These are phyloP conservation scores for Cyclopterus lumpus DNA, from an alignment of 2,797 vertebrate genomes.

Conservation along the genomic window DNA sequence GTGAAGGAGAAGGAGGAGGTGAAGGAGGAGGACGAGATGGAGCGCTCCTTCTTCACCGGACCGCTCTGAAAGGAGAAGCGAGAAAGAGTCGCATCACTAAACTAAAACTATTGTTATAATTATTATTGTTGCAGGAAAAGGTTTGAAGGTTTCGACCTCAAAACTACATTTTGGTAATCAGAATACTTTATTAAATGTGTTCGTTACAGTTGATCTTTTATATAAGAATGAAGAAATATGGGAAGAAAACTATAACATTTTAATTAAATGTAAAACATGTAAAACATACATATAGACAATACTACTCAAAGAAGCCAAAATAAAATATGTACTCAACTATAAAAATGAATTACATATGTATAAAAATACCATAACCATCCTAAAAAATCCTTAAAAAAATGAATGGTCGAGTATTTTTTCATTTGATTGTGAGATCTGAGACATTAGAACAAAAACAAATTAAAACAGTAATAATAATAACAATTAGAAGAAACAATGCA, in stretches of 20 bases:
- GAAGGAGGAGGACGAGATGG: slow-evolving; percentile 63
- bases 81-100: neutral
- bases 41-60: slow-evolving; percentile 82
- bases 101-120: neutral
- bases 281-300: neutral
- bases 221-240: too few species aligned
- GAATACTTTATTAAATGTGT: too few species aligned
- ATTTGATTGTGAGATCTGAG: neutral
- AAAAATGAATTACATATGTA: neutral
- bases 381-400: neutral
- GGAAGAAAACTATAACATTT: too few species aligned
- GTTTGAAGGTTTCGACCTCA: neutral
- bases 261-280: too few species aligned
- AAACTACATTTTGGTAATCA: neutral
- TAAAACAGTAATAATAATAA: neutral
- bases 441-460: neutral
- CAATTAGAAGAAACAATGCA: neutral
- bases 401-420: neutral
- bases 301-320: neutral
- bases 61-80: slow-evolving; percentile 63
- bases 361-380: neutral
- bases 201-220: too few species aligned
- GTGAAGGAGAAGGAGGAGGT: slow-evolving; percentile 74
- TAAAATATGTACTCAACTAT: neutral
- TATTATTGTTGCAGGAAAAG: neutral